Evolutionary conservation across 2,797 vertebrate genomes (phyloP).

Genomic region (Myotis findleyi): DNA sequence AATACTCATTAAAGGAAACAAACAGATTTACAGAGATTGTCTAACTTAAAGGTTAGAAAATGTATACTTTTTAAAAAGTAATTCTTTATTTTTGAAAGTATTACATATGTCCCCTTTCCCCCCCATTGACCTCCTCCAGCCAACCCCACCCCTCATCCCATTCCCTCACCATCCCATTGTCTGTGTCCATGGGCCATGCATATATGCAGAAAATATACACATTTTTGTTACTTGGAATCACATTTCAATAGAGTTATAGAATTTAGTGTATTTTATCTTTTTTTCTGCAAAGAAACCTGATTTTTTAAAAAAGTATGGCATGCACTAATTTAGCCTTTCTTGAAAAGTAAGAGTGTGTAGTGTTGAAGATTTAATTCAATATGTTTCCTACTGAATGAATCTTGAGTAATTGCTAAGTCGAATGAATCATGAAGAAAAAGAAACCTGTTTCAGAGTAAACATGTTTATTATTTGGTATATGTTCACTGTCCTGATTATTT

Average conservation of each 20-base stretch:
- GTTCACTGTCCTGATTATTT: neutral
- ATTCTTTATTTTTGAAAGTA: too few species aligned
- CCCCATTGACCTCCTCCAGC: too few species aligned
- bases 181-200: too few species aligned
- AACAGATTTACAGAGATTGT: neutral
- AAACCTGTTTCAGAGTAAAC: neutral
- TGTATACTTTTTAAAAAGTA: neutral
- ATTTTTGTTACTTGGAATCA: neutral
- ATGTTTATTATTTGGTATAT: constrained; percentile 16
- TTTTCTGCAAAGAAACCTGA: neutral
- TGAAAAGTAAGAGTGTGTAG: neutral
- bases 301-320: neutral
- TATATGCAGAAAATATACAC: too few species aligned
- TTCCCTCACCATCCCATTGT: too few species aligned
- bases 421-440: constrained; percentile 36
- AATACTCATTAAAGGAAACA: constrained; percentile 25
- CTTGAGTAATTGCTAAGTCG: constrained; percentile 9
- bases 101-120: too few species aligned
- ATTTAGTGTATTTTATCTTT: neutral
- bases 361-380: constrained; percentile 31
- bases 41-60: neutral
- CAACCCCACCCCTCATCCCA: too few species aligned
- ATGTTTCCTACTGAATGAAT: neutral
- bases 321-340: neutral
- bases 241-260: neutral